Evolutionary conservation across 2,888 invertebrate species (phyloP).

Genomic region (Pycnomerus fuliginosus): DNA sequence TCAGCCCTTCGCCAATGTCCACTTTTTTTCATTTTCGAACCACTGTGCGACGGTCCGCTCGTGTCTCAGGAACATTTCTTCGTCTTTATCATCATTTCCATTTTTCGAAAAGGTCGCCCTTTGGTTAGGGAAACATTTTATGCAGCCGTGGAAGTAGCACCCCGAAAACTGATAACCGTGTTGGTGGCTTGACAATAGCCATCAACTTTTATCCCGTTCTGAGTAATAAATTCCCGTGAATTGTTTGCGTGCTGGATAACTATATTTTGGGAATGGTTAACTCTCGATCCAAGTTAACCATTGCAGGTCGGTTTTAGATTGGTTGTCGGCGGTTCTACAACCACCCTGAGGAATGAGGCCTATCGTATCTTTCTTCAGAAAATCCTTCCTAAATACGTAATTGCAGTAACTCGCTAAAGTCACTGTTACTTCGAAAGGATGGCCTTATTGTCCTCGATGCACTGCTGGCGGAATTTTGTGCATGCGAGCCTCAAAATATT

Average conservation of each 20-base stretch:
- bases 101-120: slow-evolving; percentile 1
- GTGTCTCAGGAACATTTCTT: slow-evolving; percentile 4
- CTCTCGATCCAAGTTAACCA: no score
- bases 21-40: no score
- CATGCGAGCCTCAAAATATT: slow-evolving; percentile 6
- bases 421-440: no score
- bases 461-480: slow-evolving; percentile 6
- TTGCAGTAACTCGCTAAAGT: no score
- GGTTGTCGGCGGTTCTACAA: slow-evolving; percentile 28
- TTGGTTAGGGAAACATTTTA: slow-evolving; percentile 12
- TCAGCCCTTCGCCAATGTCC: no score
- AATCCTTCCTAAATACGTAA: slow-evolving; percentile 29
- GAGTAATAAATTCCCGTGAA: slow-evolving; percentile 20
- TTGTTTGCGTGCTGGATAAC: slow-evolving; percentile 29
- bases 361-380: slow-evolving; percentile 30
- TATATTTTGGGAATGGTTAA: no score
- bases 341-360: no score
- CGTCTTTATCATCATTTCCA: not conserved
- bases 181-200: slow-evolving; percentile 19
- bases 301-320: slow-evolving; percentile 11
- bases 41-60: slow-evolving; percentile 8
- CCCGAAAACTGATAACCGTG: slow-evolving; percentile 28
- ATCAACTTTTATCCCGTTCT: slow-evolving; percentile 20
- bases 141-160: slow-evolving; percentile 25
- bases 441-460: no score